phyloP scores from a whole-genome alignment of 2,888 invertebrate species.

The Stenichneumon culpator region DNA sequence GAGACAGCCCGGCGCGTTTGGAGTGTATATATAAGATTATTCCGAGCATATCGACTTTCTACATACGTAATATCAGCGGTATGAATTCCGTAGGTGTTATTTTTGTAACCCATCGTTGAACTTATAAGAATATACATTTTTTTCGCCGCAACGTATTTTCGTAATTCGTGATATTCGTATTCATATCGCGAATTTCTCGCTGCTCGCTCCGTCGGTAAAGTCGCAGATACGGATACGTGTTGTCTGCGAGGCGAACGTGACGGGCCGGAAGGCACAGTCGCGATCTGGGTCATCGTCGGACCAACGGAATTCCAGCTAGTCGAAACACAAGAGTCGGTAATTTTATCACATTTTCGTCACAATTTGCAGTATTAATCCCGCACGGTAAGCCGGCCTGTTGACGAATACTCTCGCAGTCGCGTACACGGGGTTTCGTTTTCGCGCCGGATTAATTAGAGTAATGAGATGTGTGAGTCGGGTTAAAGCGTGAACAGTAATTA shows the following conservation, averaged over 20 bases:
- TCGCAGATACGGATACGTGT: not conserved
- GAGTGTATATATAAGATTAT: constrained; percentile 42
- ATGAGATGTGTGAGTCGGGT: not conserved
- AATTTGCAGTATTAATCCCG: not conserved
- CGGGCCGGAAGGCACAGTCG: not conserved
- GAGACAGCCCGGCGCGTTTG: not conserved
- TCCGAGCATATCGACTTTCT: constrained; percentile 51
- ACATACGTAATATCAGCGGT: constrained; percentile 52
- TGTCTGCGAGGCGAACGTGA: not conserved
- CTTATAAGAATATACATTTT: constrained; percentile 34
- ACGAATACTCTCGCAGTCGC: not conserved
- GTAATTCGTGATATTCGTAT: constrained; percentile 53
- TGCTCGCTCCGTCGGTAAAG: not conserved
- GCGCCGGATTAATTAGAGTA: not conserved
- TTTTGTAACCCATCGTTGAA: constrained; percentile 53
- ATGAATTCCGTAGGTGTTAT: constrained; percentile 51
- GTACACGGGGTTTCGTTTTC: not conserved
- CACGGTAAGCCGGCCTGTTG: not conserved
- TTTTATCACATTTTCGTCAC: not conserved
- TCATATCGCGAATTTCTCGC: constrained; percentile 12
- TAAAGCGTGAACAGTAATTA: not conserved
- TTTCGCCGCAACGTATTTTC: constrained; percentile 1
- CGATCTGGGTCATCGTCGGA: not conserved
- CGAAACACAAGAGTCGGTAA: not conserved
- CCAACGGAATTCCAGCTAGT: not conserved